A percentile compares a stretch with the other conserved stretches of the same genome.
These are phyloP conservation scores for Anableps anableps DNA, from an alignment of 2,797 vertebrate species.

Conservation along the genomic window DNA sequence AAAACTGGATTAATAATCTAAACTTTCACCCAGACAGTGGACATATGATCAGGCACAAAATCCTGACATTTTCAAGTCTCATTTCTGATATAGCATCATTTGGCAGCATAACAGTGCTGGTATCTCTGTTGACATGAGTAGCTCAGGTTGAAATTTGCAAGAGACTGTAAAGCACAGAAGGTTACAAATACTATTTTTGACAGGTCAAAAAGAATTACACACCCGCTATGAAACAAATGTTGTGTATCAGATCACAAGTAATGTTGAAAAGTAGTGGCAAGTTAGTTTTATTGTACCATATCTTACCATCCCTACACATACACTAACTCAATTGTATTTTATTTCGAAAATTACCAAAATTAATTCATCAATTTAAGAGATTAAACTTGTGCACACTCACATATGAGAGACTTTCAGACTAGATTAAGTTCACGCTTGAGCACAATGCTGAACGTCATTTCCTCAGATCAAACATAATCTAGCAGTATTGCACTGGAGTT, in stretches of 20 bases:
- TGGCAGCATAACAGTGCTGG: not conserved
- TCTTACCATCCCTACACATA: not conserved
- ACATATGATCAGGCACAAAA: conserved; percentile 11
- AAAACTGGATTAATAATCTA: conserved; percentile 6
- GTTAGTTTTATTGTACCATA: not conserved
- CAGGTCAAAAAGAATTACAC: not conserved
- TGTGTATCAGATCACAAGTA: not conserved
- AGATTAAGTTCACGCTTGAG: conserved; percentile 32
- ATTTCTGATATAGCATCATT: conserved; percentile 3
- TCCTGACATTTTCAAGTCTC: not conserved
- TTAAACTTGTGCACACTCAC: conserved; percentile 11
- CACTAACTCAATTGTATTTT: not conserved
- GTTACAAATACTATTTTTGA: not conserved
- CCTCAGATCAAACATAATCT: conserved; percentile 52
- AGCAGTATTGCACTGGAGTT: not conserved
- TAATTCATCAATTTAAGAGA: not conserved
- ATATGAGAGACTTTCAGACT: conserved; percentile 32
- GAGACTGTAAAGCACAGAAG: not conserved
- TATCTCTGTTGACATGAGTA: conserved; percentile 1
- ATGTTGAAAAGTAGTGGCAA: not conserved
- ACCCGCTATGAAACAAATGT: not conserved
- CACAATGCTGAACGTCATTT: conserved; percentile 27
- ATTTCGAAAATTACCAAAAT: not conserved
- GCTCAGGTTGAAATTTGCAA: not conserved
- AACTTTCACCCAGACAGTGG: not conserved